Base-by-base conservation (phyloP, 2,797 vertebrate species). In the Diplodus sargus region DNA sequence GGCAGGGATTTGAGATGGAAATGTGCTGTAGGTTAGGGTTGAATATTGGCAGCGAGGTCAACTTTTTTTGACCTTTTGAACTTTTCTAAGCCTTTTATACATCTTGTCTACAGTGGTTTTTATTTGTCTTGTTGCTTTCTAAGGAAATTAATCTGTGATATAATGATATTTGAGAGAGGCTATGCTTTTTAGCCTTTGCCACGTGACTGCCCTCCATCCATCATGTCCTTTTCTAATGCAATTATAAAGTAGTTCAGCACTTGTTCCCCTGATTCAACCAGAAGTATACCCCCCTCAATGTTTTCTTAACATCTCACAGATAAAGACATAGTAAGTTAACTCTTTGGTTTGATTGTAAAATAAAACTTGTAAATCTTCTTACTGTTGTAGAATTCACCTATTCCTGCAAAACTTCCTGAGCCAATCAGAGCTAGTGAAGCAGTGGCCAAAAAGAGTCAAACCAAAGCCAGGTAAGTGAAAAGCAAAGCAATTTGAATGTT, bases 401-500 rank as follows among this genome's bases (percentile, higher is more conserved):
- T 99, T 92, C 98, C 97, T 78, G 74, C 95, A 79, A 99, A 97
- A 87, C 98, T 99, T 84, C 97, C 97, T 61, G 98, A 99, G 82
- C 97, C 98, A 2, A 95, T 99, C 85, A 97, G 96, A 97, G 96
- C 97, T 49, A 99, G 98, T 74, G 98, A 99, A 93, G 98, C 97
- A 74, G 96, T 98, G 91, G 97, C 97, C 83, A 99, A 98, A 95
- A 99, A 99, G 94, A 98, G 94, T 91, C 93, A 98, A 83, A 96
- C 95, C 81, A 99, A 99, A 96, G 96, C 98, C 93, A 97, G 98
- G 98, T 99, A 86, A 95, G 92, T 75, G 39, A 56, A 52, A 58
- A 70, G 59, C 49, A 17, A 81, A 75, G 18, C 1, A 39, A 12
- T 39, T 34, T 64, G 0, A 62, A 3, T 63, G 18, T 48, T 63